phyloP scores from a whole-genome alignment of 2,888 invertebrate species.

The Plagiodera versicolora region DNA sequence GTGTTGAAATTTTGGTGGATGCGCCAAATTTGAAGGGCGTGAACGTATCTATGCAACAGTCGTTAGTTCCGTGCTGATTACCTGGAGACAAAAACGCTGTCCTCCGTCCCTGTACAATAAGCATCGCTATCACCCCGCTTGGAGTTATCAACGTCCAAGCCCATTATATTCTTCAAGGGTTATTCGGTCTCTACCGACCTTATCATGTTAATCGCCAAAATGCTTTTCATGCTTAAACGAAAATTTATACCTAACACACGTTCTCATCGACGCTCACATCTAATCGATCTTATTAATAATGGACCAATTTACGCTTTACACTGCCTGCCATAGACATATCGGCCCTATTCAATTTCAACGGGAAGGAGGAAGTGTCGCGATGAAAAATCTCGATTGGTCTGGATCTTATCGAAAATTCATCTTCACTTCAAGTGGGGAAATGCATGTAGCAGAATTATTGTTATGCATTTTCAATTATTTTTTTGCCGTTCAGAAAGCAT shows the following conservation, averaged over 20 bases:
- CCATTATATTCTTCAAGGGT: conserved; percentile 40
- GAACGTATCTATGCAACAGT: no score
- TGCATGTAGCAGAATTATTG: no score
- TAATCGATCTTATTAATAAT: conserved; percentile 32
- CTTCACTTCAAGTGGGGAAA: not conserved
- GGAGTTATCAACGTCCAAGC: conserved; percentile 39
- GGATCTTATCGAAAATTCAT: not conserved
- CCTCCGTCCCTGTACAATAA: conserved; percentile 26
- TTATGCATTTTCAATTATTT: no score
- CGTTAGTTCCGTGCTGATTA: no score
- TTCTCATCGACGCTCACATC: conserved; percentile 3
- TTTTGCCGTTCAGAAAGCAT: no score
- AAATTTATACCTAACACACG: conserved; percentile 24
- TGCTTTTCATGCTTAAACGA: conserved; percentile 41
- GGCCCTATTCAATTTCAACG: conserved; percentile 5
- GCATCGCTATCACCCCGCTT: conserved; percentile 37
- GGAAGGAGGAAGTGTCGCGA: conserved; percentile 1
- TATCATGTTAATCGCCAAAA: conserved; percentile 43
- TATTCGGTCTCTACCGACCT: conserved; percentile 36
- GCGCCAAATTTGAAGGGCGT: no score
- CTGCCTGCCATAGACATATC: conserved; percentile 6
- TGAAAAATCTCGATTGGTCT: not conserved
- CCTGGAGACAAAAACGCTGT: no score
- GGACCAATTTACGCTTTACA: conserved; percentile 28
- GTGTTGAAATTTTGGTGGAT: no score